Evolutionary conservation across 2,113 vertebrate species (phyloP).

Genomic region (Microcebus lehilahytsara): DNA sequence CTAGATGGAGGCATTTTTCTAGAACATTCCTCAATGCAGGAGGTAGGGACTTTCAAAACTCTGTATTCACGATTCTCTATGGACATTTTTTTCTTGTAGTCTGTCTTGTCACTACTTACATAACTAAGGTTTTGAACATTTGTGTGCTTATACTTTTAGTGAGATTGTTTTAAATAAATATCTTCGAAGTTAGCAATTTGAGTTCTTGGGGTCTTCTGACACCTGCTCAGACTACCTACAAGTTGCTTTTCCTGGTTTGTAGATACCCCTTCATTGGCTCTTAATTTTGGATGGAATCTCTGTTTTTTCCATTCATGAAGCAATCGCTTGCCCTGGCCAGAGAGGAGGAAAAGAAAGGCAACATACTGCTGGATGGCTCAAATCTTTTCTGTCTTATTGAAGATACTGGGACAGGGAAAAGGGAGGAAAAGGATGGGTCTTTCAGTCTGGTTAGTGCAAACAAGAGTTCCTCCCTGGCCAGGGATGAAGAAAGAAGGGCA

Average conservation of each 20-base stretch:
- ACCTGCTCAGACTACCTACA: background rate
- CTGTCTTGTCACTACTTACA: background rate
- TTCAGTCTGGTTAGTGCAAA: background rate
- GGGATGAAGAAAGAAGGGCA: background rate
- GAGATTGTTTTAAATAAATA: background rate
- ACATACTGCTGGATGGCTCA: background rate
- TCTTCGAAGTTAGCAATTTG: background rate
- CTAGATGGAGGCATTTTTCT: background rate
- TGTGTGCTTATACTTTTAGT: background rate
- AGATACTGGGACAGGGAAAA: background rate
- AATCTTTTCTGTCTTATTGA: background rate
- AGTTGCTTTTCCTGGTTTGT: background rate
- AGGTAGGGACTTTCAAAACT: background rate
- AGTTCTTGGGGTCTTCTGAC: background rate
- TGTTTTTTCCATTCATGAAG: background rate
- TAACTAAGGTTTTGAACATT: background rate
- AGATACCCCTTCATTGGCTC: too few relatives aligned
- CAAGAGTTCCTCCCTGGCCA: background rate
- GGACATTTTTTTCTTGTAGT: background rate
- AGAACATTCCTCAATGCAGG: background rate
- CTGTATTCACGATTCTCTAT: background rate
- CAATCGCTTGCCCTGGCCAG: background rate
- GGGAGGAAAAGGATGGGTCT: accelerated
- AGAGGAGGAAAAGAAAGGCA: background rate
- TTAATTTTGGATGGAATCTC: background rate